A percentile compares a stretch with the other conserved stretches of the same genome.
Evolutionary conservation across 2,113 vertebrate species (phyloP).

Genomic region (Pangasianodon gigas): DNA sequence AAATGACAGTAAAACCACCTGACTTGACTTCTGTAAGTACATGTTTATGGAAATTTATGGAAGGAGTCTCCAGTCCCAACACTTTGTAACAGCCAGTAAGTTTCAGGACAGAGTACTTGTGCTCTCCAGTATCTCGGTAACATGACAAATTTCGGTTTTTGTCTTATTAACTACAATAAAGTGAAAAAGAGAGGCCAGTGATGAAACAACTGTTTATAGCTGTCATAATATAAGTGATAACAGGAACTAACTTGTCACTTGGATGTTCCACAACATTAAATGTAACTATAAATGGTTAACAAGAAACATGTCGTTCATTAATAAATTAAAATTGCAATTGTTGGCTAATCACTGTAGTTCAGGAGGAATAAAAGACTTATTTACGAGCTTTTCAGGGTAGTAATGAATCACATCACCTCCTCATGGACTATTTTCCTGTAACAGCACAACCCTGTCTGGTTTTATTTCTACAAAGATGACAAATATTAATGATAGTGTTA

Average conservation of each 20-base stretch:
- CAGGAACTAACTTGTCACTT: neutral
- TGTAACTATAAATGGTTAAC: neutral
- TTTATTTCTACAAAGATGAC: neutral
- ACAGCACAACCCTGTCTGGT: neutral
- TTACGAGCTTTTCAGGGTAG: neutral
- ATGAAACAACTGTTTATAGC: neutral
- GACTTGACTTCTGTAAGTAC: neutral
- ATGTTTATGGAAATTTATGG: neutral
- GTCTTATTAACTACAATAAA: neutral
- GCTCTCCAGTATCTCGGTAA: neutral
- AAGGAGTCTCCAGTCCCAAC: neutral
- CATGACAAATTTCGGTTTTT: neutral
- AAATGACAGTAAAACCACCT: no score
- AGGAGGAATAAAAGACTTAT: neutral
- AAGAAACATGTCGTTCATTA: neutral
- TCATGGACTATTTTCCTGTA: neutral
- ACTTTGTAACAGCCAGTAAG: neutral
- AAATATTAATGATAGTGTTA: neutral
- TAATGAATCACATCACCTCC: neutral
- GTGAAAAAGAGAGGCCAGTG: neutral
- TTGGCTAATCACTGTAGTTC: neutral
- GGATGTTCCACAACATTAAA: neutral
- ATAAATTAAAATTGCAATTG: neutral
- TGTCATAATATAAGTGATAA: neutral
- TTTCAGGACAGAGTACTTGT: neutral